Base-by-base conservation (phyloP, 2,113 vertebrate genomes). In the Meriones unguiculatus region DNA sequence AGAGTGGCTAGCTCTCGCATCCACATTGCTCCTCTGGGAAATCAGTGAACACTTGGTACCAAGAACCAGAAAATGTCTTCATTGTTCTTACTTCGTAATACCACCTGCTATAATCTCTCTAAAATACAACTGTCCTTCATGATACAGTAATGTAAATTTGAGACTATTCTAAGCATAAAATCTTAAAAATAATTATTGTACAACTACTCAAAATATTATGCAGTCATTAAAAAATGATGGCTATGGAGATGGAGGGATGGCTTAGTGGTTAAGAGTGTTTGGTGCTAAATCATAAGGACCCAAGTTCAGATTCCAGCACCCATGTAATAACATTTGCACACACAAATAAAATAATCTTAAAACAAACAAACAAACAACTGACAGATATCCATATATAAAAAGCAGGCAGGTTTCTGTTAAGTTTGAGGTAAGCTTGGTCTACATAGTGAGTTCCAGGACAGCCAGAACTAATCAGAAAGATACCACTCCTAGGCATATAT, bases 81-180 rank as follows among this genome's bases (percentile, higher is more conserved):
- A 5, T 4, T 13, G 7, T 67, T 70, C n/a, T 20, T 38, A 24
- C 8, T 57, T 2, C 50, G 15, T 13, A 59, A 62, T 0, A 30
- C 18, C 35, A 46, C 38, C 38, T 85, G 57, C 28, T 93, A 8
- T 64, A 59, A 15, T 32, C 46, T 32, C 14, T 1, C 64, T 50
- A 20, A 35, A n/a, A 67, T 13, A 46, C 3, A 15, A 54, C 20
- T 2, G 1, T 0, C 15, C 52, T 30, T 41, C 8, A 1, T 8
- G 32, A 62, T 69, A 35, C 4, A 6, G 1, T 0, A 76, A 0
- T 64, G 2, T 3, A 22, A 64, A 64, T 13, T 20, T 78, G n/a
- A 75, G 57, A 59, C 17, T 1, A 67, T 15, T 41, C 35, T 52
- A 22, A 46, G 15, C 3, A 4, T 13, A 17, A 80, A 32, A 85